phyloP scores from a whole-genome alignment of 1,140 invertebrate genomes.

The Orussus abietinus region DNA sequence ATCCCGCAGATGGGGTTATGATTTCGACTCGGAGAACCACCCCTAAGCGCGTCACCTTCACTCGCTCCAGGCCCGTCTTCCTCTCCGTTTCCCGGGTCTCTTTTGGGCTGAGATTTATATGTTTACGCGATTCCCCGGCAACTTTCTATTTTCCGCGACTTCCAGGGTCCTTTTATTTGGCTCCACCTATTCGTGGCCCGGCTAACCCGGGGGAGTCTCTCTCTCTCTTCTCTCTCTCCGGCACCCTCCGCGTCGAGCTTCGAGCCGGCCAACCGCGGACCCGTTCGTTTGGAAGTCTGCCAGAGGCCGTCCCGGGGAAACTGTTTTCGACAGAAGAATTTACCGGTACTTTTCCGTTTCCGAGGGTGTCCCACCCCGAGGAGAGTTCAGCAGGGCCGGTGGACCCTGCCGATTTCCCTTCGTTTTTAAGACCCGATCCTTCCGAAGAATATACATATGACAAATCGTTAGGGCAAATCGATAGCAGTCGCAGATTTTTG shows the following conservation, averaged over 20 bases:
- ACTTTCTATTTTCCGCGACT: constrained; percentile 44
- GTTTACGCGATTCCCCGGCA: constrained; percentile 47
- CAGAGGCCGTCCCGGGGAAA: constrained; percentile 38
- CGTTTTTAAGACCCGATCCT: too few species aligned
- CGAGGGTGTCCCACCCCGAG: constrained; percentile 15
- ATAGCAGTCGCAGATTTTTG: too few species aligned
- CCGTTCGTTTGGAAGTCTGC: constrained; percentile 43
- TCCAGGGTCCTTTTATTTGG: constrained; percentile 40
- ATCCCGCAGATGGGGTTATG: too few species aligned
- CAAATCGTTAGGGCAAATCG: too few species aligned
- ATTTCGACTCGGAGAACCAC: too few species aligned
- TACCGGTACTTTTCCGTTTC: constrained; percentile 33
- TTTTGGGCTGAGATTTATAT: constrained; percentile 50
- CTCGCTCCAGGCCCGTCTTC: too few species aligned
- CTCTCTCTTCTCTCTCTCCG: constrained; percentile 19
- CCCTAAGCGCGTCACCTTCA: too few species aligned
- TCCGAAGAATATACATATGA: too few species aligned
- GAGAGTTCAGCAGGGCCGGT: too few species aligned
- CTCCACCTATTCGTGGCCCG: constrained; percentile 18
- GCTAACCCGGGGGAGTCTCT: too few species aligned
- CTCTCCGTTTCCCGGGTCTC: too few species aligned
- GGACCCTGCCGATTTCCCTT: too few species aligned
- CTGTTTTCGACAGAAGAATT: constrained; percentile 37
- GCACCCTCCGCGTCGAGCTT: constrained; percentile 7
- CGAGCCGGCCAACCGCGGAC: constrained; percentile 26